These are phyloP conservation scores for Acrossocheilus fasciatus DNA, from an alignment of 2,797 vertebrate genomes.

Conservation along the genomic window DNA sequence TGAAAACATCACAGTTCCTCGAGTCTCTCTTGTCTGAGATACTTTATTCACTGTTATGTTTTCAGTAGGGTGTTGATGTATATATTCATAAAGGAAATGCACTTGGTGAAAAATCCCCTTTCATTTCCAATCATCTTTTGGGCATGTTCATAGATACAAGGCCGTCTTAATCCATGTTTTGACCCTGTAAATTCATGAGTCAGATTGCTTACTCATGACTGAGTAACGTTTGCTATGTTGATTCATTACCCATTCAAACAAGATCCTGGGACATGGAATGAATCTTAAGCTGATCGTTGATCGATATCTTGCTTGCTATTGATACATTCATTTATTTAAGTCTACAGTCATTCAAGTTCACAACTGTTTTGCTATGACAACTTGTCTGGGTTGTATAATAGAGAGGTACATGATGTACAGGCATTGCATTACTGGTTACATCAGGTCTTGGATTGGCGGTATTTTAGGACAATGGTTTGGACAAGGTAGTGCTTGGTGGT, in stretches of 20 bases:
- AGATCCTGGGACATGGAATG: slow-evolving; percentile 28
- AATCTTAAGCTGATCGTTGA: slow-evolving; percentile 56
- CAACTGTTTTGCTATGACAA: slow-evolving; percentile 13
- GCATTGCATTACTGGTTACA: slow-evolving; percentile 21
- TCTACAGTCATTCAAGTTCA: slow-evolving; percentile 46
- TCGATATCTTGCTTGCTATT: slow-evolving; percentile 52
- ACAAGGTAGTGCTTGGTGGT: neutral
- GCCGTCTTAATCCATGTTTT: neutral
- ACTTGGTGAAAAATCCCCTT: neutral
- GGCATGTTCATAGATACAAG: neutral
- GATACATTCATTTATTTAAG: slow-evolving; percentile 56
- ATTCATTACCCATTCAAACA: slow-evolving; percentile 49
- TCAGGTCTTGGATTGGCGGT: neutral
- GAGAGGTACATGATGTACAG: slow-evolving; percentile 9
- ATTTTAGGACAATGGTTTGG: neutral
- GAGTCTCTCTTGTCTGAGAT: slow-evolving; percentile 5
- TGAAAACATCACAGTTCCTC: neutral
- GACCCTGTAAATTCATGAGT: slow-evolving; percentile 18
- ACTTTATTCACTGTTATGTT: neutral
- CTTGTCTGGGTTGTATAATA: slow-evolving; percentile 9
- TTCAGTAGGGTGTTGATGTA: neutral
- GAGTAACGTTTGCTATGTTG: slow-evolving; percentile 31
- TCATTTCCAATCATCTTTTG: neutral
- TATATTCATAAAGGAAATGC: slow-evolving; percentile 1
- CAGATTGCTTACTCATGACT: slow-evolving; percentile 37